Evolutionary conservation across 2,113 vertebrate genomes (phyloP), one percentile per base, ranked within the genome.

Genomic region (Dunckerocampus dactyliophorus): DNA sequence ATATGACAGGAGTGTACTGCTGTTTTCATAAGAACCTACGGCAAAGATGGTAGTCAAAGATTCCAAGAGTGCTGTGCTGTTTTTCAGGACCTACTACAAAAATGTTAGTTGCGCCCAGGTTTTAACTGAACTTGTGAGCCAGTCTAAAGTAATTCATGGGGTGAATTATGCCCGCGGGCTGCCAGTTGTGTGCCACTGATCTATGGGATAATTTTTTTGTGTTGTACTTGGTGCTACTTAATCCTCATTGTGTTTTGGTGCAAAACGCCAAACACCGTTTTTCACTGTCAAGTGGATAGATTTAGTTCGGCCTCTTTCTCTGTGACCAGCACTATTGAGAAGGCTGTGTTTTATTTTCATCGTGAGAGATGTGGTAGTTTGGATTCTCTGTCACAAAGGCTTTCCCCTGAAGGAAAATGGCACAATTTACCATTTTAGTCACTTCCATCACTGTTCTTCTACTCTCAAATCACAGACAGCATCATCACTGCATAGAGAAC

Each of bases 301-400:
- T 48, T 13, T 20, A 59, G 37, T 56, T 61, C 1, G 19, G 11
- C 55, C 21, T 66, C 22, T 45, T 13, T 69, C 37, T 15, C 49
- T 19, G 34, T 79, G 22, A 62, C 46, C 59, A 58, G 37, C 2
- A 55, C 59, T 75, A 8, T 31, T 53, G n/a, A 14, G 22, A 52
- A 31, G 16, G 51, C 15, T 53, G 15, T 66, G 56, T 54, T 56
- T 20, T 65, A 34, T 59, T 47, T 54, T 63, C 52, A 51, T 22
- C 14, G 51, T 14, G 58, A 28, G 49, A 57, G 60, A 63, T 57
- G 28, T 24, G 47, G 57, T 46, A 63, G 65, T 49, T 56, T 31
- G 53, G 81, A 82, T 79, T 71, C 57, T 80, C 59, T 80, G 61
- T 80, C 67, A 37, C 49, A 13, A 22, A 52, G 49, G 62, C 63